Evolutionary conservation across 2,113 vertebrate genomes (phyloP).

Genomic region (Apeltes quadracus): DNA sequence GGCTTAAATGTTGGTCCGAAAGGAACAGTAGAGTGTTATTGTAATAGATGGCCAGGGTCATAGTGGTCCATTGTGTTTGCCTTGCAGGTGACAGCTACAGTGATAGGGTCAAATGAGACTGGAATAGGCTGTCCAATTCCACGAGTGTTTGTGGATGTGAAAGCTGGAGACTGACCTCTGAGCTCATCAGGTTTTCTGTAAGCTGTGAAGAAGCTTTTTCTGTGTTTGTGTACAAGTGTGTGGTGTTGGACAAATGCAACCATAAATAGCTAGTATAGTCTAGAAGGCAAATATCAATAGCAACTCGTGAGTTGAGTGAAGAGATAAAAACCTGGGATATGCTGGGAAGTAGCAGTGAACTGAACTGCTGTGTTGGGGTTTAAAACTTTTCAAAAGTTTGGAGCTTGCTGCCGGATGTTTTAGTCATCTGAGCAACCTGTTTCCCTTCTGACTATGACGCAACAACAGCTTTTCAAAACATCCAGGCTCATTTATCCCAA

Average conservation of each 20-base stretch:
- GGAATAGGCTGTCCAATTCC: slow-evolving; percentile 63
- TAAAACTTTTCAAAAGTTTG: slow-evolving; percentile 10
- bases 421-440: neutral
- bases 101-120: slow-evolving; percentile 67
- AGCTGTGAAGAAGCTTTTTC: slow-evolving; percentile 3
- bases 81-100: slow-evolving; percentile 50
- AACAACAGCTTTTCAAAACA: slow-evolving; percentile 18
- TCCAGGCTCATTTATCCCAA: neutral
- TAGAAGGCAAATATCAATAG: slow-evolving; percentile 3
- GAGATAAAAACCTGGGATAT: neutral
- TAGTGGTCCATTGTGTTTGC: slow-evolving; percentile 55
- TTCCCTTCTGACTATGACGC: slow-evolving; percentile 1
- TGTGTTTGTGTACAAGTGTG: neutral
- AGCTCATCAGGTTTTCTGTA: slow-evolving; percentile 42
- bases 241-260: slow-evolving; percentile 7
- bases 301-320: neutral
- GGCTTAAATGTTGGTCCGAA: slow-evolving; percentile 21
- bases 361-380: neutral
- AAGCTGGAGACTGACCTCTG: slow-evolving; percentile 53
- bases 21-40: slow-evolving; percentile 43
- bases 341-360: neutral
- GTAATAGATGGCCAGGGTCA: slow-evolving; percentile 62
- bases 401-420: neutral
- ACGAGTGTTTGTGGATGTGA: slow-evolving; percentile 45
- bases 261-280: neutral